Percentiles rank a stretch among this genome's conserved stretches.
These are phyloP conservation scores for Gymnarchus niloticus DNA, from an alignment of 2,113 vertebrate genomes.

Conservation along the genomic window DNA sequence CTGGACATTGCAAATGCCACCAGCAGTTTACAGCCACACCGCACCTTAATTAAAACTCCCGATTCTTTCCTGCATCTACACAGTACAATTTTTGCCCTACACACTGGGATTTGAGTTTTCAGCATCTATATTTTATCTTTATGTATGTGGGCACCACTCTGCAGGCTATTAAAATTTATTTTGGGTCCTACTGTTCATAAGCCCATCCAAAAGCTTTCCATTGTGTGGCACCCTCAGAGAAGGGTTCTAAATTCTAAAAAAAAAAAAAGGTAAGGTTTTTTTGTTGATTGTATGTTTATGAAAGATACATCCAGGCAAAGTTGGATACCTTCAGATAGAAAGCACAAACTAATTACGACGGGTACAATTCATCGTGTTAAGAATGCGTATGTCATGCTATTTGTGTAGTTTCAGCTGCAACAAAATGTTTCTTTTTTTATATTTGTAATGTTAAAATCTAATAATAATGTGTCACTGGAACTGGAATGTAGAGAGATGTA, in stretches of 20 bases:
- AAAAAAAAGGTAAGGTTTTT: no score
- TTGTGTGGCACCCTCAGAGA: not conserved
- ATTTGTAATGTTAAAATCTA: slow-evolving; percentile 14
- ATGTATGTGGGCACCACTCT: not conserved
- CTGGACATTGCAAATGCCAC: slow-evolving; percentile 31
- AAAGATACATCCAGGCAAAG: not conserved
- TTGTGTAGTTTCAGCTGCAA: not conserved
- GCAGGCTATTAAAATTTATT: not conserved
- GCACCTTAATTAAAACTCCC: slow-evolving; percentile 41
- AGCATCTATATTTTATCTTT: not conserved
- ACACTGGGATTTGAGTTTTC: not conserved
- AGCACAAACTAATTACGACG: not conserved
- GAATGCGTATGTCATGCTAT: not conserved
- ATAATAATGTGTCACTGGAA: not conserved
- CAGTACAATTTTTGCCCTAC: not conserved
- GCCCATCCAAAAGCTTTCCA: not conserved
- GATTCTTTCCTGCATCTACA: not conserved
- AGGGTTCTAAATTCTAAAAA: not conserved
- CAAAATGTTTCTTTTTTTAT: not conserved
- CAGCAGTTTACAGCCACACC: slow-evolving; percentile 32
- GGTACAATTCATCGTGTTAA: not conserved
- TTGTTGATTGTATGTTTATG: not conserved
- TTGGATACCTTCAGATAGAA: not conserved
- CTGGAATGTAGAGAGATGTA: not conserved
- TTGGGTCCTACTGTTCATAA: not conserved